These are phyloP conservation scores for Masticophis lateralis DNA, from an alignment of 2,797 vertebrate species.

Conservation along the genomic window DNA sequence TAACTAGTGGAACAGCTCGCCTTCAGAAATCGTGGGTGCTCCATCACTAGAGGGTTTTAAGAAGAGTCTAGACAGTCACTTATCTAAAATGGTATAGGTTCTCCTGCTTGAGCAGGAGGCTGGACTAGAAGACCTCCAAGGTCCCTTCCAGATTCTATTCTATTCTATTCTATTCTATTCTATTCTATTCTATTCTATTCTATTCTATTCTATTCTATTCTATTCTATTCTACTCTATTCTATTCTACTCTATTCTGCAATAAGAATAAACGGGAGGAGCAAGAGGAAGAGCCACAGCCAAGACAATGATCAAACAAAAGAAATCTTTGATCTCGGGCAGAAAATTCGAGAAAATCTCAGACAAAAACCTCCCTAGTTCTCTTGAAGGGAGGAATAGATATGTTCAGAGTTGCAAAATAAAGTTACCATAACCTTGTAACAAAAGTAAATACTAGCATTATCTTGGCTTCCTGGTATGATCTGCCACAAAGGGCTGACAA, in stretches of 20 bases:
- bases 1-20: background rate
- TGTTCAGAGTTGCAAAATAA: background rate
- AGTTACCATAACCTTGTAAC: background rate
- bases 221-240: too few species aligned
- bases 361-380: background rate
- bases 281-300: background rate
- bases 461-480: background rate
- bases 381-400: background rate
- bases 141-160: too few species aligned
- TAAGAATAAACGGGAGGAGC: background rate
- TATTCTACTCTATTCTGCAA: background rate
- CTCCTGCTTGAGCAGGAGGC: too few species aligned
- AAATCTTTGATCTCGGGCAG: background rate
- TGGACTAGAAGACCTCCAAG: too few species aligned
- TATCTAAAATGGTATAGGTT: too few species aligned
- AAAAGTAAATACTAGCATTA: background rate
- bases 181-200: too few species aligned
- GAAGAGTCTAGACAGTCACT: background rate
- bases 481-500: background rate
- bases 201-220: too few species aligned
- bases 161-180: too few species aligned
- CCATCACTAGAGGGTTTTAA: background rate
- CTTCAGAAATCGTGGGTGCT: background rate
- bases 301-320: background rate
- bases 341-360: background rate